Conservation (phyloP, 2,113 vertebrate species). For the Mobula hypostoma region DNA sequence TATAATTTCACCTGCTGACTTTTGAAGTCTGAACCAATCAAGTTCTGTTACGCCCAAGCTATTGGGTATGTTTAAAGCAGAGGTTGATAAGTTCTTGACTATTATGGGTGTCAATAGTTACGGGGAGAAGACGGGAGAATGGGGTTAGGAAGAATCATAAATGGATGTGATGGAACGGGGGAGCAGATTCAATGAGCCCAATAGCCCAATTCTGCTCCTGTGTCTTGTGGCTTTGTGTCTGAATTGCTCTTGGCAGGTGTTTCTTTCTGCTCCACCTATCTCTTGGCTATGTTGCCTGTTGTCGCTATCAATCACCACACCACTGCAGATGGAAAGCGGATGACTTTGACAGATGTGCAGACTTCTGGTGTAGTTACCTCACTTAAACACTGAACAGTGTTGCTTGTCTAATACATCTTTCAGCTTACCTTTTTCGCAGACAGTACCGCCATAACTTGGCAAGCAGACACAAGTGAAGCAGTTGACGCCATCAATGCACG, state of each 20-base stretch:
- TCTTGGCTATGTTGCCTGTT: neutral
- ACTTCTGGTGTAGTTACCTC: neutral
- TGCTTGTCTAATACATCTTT: neutral
- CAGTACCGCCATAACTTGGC: constrained; percentile 78
- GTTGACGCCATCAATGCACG: constrained; percentile 77
- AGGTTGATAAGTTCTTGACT: too few species aligned
- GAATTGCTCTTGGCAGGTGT: neutral
- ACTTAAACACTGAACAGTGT: neutral
- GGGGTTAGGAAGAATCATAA: too few species aligned
- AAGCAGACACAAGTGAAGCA: constrained; percentile 82
- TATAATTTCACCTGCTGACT: neutral
- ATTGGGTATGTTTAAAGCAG: too few species aligned
- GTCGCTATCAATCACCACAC: neutral
- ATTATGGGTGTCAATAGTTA: too few species aligned
- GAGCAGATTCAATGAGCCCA: too few species aligned
- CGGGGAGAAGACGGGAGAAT: too few species aligned
- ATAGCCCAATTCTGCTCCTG: too few species aligned
- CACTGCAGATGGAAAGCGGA: neutral
- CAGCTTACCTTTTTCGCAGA: constrained; percentile 83
- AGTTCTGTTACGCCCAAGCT: neutral
- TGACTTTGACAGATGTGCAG: neutral
- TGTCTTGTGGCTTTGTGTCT: too few species aligned
- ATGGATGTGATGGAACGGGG: too few species aligned
- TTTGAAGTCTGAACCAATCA: neutral
- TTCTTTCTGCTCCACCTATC: too few species aligned